Evolutionary conservation across 2,888 invertebrate genomes (phyloP), one percentile per base, ranked within the genome.

Genomic region (Lycocerus yunnanus): DNA sequence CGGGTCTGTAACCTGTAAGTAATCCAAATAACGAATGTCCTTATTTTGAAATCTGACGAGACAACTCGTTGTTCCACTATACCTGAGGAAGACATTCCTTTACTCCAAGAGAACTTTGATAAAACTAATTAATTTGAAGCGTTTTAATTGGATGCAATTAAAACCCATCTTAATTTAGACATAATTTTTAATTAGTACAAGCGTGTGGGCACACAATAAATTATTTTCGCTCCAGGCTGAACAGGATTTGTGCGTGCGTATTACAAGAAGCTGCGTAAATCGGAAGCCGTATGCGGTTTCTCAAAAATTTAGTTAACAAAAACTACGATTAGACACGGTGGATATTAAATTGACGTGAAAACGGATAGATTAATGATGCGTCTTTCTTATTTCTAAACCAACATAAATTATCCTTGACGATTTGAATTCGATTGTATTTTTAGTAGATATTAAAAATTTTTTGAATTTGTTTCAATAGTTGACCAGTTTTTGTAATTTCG

Each of bases 181-280:
- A 43, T 43, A 43, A 43, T 43, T 43, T 43, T 43, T 43, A 43
- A 43, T 43, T 43, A 43, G 43, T n/a, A 43, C 43, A 43, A 43
- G 43, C 61, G 43, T 63, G 63, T 16, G 58, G 65, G 24, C 69
- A 61, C 65, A 69, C 69, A 70, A 61, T 73, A 27, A 71, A 71
- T 65, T 21, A n/a, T 69, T 68, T 66, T 59, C 10, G 69, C 75
- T 69, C n/a, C 10, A 20, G 75, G 75, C 73, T 67, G 68, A 65
- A 68, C 72, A 68, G 18, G 66, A n/a, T 24, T 68, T 73, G 58
- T 73, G 70, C 65, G 69, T 75, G 75, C 70, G 75, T 75, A 75
- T 70, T 68, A 18, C 10, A 68, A 43, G 75, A 59, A 75, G 75
- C 75, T 63, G 75, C 75, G 75, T 75, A 75, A 14, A 63, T 67